phyloP scores from a whole-genome alignment of 2,113 vertebrate genomes.

The Jaculus jaculus region DNA sequence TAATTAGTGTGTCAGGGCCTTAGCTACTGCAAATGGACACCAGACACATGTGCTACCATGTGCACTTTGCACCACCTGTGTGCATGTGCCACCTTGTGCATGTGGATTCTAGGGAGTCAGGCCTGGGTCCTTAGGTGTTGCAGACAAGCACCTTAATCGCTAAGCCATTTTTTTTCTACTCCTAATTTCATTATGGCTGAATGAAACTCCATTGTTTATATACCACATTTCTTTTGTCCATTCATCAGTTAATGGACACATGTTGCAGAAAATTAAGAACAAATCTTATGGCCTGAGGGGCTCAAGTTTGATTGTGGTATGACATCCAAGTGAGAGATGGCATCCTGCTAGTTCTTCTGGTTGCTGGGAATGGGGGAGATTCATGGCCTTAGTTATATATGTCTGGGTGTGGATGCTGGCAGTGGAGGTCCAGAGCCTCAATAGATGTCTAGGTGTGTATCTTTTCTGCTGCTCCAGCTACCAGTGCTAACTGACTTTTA shows the following conservation, averaged over 20 bases:
- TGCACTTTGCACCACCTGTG: too few species aligned
- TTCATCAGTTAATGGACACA: not conserved
- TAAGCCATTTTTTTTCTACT: too few species aligned
- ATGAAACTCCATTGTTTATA: not conserved
- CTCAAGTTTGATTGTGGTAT: not conserved
- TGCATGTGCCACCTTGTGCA: too few species aligned
- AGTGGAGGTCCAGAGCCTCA: not conserved
- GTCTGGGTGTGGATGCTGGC: not conserved
- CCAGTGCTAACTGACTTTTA: not conserved
- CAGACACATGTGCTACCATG: too few species aligned
- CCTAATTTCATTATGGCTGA: not conserved
- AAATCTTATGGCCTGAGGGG: not conserved
- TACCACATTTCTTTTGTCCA: not conserved
- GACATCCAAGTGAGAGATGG: not conserved
- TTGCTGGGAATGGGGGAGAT: not conserved
- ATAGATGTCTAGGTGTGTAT: not conserved
- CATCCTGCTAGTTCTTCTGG: too few species aligned
- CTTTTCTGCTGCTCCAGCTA: rapidly evolving
- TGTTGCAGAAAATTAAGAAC: not conserved
- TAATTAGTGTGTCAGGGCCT: too few species aligned
- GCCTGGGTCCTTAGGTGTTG: too few species aligned
- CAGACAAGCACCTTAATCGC: too few species aligned
- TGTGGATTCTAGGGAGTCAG: too few species aligned
- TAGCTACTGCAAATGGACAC: too few species aligned
- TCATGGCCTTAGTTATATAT: not conserved